Evolutionary conservation across 2,113 vertebrate species (phyloP), one percentile per base, ranked within the genome.

Genomic region (Cryptotis parvus): DNA sequence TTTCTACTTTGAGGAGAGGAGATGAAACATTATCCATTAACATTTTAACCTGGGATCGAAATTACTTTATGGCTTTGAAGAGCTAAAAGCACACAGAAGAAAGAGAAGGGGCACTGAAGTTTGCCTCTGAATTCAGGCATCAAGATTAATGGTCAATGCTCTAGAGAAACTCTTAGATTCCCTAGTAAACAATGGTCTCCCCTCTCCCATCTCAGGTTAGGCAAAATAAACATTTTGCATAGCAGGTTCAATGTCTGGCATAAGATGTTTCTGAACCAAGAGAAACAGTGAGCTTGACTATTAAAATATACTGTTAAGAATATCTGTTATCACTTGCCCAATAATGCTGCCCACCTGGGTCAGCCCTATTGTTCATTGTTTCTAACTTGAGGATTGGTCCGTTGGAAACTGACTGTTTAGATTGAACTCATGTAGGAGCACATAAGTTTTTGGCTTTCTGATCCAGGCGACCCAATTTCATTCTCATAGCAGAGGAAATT

Each of bases 371-470:
- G 31, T 1, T 41, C 4, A 9, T 26, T 43, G 5, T 37, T 37
- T 37, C 0, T 39, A 37, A 18, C 0, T 1, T 2, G 11, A 2
- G 31, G 1, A 6, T 33, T 27, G 1, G 11, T 55, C 35, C n/a
- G 4, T 4, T 39, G 16, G 35, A 2, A 16, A 43, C 4, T 22
- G n/a, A 43, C 35, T 8, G 6, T 2, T 49, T 73, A 72, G 26
- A 77, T 49, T 3, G 10, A 4, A 10, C 35, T 22, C 55, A 49
- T 37, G 2, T 58, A 18, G 4, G 31, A 24, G 72, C 37, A 66
- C 4, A 11, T 39, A 26, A 1, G 10, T 85, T 74, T 77, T 66
- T 22, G 16, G 26, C 41, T 6, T 26, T 33, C 45, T 61, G 22
- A 69, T 33, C 33, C 29, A 9, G 27, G 70, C 16, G 4, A 45